Conservation (phyloP, 2,113 vertebrate species). For the Peucedramus taeniatus region DNA sequence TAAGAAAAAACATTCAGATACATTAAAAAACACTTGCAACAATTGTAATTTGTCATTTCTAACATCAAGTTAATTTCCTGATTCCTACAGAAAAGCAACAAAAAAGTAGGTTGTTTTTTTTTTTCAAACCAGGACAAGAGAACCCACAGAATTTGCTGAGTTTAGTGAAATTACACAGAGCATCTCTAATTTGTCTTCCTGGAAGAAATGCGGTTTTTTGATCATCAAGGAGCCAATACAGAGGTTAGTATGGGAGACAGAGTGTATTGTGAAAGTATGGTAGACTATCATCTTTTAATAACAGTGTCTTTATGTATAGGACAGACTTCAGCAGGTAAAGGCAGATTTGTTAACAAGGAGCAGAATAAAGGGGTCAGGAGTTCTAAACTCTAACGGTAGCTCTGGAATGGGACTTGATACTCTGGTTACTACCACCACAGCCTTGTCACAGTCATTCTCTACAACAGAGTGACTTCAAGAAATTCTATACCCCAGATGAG, state of each 20-base stretch:
- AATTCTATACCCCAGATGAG: not conserved
- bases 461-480: not conserved
- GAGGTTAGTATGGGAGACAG: not conserved
- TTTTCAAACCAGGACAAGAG: not conserved
- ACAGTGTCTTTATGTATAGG: not conserved
- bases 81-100: not conserved
- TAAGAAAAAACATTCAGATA: not conserved
- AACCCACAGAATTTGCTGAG: not conserved
- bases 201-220: not conserved
- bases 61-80: not conserved
- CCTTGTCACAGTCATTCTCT: not conserved
- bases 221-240: not conserved
- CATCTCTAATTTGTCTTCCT: not conserved
- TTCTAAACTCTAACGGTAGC: not conserved
- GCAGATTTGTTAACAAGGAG: not conserved
- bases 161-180: not conserved
- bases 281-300: not conserved
- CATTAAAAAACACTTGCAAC: not conserved
- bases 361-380: not conserved
- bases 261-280: not conserved
- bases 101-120: not conserved
- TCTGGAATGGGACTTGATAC: not conserved
- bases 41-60: not conserved
- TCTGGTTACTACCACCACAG: not conserved
- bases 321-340: not conserved